These are phyloP conservation scores for Girardia tigrina DNA, from an alignment of 2,888 invertebrate species.

Conservation along the genomic window DNA sequence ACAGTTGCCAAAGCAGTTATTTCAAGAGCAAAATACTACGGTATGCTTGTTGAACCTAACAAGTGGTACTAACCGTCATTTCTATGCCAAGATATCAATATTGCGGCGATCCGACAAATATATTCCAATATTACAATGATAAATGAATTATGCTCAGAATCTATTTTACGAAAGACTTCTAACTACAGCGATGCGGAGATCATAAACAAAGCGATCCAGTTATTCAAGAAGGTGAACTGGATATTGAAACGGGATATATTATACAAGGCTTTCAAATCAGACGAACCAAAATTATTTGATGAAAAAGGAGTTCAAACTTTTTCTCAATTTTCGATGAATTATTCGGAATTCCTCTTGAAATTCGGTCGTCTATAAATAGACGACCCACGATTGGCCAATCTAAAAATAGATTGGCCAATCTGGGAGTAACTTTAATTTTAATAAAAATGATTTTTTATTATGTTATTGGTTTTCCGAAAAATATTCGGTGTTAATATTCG, in stretches of 20 bases:
- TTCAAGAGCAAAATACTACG: not conserved
- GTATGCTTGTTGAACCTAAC: not conserved
- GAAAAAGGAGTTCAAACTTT: no score
- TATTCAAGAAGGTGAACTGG: not conserved
- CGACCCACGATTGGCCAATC: no score
- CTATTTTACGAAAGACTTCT: not conserved
- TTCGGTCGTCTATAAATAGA: no score
- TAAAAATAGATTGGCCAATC: no score
- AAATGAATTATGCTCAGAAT: not conserved
- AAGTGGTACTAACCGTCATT: not conserved
- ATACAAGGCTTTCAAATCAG: no score
- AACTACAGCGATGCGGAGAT: not conserved
- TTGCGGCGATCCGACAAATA: slow-evolving; percentile 1
- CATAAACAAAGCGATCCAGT: not conserved
- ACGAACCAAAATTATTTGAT: no score
- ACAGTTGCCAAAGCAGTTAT: not conserved
- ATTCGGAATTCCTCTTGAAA: no score
- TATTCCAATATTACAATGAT: not conserved
- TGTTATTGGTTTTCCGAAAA: no score
- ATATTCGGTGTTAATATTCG: no score
- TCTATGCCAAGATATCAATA: not conserved
- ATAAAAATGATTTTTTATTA: no score
- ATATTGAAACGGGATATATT: not conserved
- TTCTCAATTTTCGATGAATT: no score
- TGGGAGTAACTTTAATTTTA: no score